Conservation (phyloP, 2,888 invertebrate species). For the Odontocolon sp. region DNA sequence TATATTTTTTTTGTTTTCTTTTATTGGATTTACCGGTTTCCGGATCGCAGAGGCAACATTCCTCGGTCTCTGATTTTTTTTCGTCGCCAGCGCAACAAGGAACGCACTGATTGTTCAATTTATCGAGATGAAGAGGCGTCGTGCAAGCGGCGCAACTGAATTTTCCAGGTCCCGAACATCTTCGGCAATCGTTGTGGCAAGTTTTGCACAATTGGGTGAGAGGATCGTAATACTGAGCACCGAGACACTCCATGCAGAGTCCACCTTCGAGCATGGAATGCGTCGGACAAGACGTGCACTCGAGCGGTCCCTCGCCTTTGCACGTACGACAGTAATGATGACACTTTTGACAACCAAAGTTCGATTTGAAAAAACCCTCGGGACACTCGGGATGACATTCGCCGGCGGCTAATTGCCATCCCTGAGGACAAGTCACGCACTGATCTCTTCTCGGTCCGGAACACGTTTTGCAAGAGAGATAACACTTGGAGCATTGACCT, state of each 20-base stretch:
- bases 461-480: constrained; percentile 92
- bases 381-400: constrained; percentile 94
- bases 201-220: constrained; percentile 86
- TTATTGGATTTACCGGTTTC: constrained; percentile 85
- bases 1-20: too few species aligned
- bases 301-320: constrained; percentile 89
- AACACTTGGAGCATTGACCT: constrained; percentile 91
- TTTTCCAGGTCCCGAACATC: constrained; percentile 87
- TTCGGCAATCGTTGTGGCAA: constrained; percentile 86
- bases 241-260: constrained; percentile 89
- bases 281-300: constrained; percentile 88
- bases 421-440: constrained; percentile 91
- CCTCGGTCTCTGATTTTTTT: constrained; percentile 79
- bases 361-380: constrained; percentile 91
- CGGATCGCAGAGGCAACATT: constrained; percentile 88
- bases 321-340: constrained; percentile 95
- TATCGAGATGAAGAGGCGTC: constrained; percentile 86
- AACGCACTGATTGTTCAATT: constrained; percentile 89
- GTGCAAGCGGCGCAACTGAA: constrained; percentile 87
- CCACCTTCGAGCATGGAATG: constrained; percentile 89
- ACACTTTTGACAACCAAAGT: constrained; percentile 92
- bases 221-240: constrained; percentile 88
- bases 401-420: constrained; percentile 91
- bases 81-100: constrained; percentile 86
- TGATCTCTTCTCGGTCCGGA: constrained; percentile 92